These are phyloP conservation scores for Homarus gammarus DNA, from an alignment of 2,888 invertebrate genomes.

Conservation along the genomic window DNA sequence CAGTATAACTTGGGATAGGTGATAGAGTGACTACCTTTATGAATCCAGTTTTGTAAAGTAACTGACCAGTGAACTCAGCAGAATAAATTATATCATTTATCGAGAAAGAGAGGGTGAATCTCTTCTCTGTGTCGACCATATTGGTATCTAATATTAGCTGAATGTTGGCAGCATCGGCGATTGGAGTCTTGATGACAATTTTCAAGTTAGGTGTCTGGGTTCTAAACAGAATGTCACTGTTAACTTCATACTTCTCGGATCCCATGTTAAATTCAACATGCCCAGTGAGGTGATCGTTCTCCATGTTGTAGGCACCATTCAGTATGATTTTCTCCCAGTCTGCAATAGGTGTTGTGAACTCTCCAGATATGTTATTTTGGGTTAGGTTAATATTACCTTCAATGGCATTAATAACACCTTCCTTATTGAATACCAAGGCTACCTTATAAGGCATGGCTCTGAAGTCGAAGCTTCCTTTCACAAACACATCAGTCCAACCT, in stretches of 20 bases:
- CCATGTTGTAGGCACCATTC: conserved; percentile 33
- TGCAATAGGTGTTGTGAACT: conserved; percentile 52
- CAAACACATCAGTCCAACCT: conserved; percentile 33
- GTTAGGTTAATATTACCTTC: conserved; percentile 11
- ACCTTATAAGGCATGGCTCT: conserved; percentile 39
- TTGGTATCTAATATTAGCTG: conserved; percentile 39
- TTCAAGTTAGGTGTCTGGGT: conserved; percentile 44
- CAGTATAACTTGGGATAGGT: conserved; percentile 43
- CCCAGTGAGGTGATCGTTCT: background rate
- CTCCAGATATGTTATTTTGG: conserved; percentile 22
- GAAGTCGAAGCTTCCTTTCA: conserved; percentile 43
- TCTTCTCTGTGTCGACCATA: conserved; percentile 20
- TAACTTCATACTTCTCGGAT: conserved; percentile 33
- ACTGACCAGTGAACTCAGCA: conserved; percentile 29
- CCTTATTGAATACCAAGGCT: conserved; percentile 17
- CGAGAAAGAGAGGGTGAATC: conserved; percentile 28
- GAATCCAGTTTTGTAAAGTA: conserved; percentile 31
- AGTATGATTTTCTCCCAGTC: conserved; percentile 53
- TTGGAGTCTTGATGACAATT: conserved; percentile 46
- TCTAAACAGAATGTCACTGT: conserved; percentile 33
- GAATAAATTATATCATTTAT: conserved; percentile 46
- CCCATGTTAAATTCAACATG: conserved; percentile 13
- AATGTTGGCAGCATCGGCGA: conserved; percentile 37
- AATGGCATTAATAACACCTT: conserved; percentile 34
- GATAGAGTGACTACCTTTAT: conserved; percentile 8